Percentiles rank a stretch among this genome's conserved stretches.
These are phyloP conservation scores for Nibea coibor DNA, from an alignment of 2,113 vertebrate genomes.

Conservation along the genomic window DNA sequence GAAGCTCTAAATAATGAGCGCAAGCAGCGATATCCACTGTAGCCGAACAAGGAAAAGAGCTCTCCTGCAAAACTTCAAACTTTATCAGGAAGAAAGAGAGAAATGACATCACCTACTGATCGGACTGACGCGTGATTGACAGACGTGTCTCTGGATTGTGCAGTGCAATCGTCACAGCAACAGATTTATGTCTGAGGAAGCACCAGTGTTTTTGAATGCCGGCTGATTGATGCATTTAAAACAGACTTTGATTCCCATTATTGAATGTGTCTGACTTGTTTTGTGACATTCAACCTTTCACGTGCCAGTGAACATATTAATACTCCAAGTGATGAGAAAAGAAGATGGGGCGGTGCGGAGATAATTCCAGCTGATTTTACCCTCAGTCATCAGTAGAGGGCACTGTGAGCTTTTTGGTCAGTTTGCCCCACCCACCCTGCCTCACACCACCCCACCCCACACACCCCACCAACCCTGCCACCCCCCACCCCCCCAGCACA, in stretches of 20 bases:
- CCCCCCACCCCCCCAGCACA: constrained; percentile 6
- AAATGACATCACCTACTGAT: not conserved
- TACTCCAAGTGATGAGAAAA: not conserved
- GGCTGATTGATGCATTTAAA: not conserved
- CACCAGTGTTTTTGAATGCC: not conserved
- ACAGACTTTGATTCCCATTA: not conserved
- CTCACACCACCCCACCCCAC: not conserved
- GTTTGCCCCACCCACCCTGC: constrained; percentile 1
- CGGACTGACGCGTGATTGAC: not conserved
- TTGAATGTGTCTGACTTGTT: not conserved
- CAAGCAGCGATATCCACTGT: not conserved
- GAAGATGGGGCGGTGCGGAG: not conserved
- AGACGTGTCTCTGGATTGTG: not conserved
- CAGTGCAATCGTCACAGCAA: not conserved
- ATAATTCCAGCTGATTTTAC: constrained; percentile 20
- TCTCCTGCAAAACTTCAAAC: not conserved
- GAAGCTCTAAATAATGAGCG: not conserved
- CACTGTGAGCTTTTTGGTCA: constrained; percentile 79
- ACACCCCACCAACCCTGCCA: no score
- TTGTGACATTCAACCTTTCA: not conserved
- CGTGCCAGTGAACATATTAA: not conserved
- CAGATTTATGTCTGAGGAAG: not conserved
- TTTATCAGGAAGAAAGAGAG: not conserved
- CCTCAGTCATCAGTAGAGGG: constrained; percentile 78
- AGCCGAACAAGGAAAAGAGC: not conserved